Base-by-base conservation (phyloP, 2,797 vertebrate genomes). In the Peromyscus eremicus region DNA sequence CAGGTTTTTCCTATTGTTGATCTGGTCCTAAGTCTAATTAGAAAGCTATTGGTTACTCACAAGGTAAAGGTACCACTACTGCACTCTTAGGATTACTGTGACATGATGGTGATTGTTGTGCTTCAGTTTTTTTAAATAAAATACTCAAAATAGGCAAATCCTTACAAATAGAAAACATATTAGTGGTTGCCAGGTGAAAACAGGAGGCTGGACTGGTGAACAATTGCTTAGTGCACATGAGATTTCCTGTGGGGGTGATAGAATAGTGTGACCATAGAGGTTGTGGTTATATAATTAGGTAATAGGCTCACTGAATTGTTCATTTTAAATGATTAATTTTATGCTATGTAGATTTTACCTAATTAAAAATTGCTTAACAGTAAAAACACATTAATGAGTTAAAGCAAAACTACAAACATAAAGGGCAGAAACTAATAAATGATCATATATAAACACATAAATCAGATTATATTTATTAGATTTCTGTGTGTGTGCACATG, bases 381-480 rank as follows among this genome's bases (percentile, higher is more conserved):
- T 46, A 76, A 76, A 76, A 29, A 12, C 25, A 43, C 85, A 92
- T 95, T 97, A 86, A 60, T 97, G 93, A 73, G 92, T 95, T 95
- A 97, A 97, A 98, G 71, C 37, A 82, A 93, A 96, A 98, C 97
- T 98, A 97, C 79, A 89, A 60, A 97, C 60, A 89, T 66, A 96
- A 92, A 97, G 95, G 92, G 11, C 60, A 60, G 13, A 60, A 87
- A 94, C 77, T 60, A 87, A 96, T 97, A 60, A 64, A 13, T 27
- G 27, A 43, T 46, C 6, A 62, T 62, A 60, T 14, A 62, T 46
- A 55, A 29, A 73, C 40, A 57, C n/a, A 11, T 1, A 89, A 8
- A 84, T 55, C 16, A 81, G 13, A 81, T 21, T 71, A 29, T 80
- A 49, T 75, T 57, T 79, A 43, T 57, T 29, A 77, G 25, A 10